Percentiles rank a stretch among this genome's conserved stretches.
These are phyloP conservation scores for Rutilus rutilus DNA, from an alignment of 2,113 vertebrate genomes.

Conservation along the genomic window DNA sequence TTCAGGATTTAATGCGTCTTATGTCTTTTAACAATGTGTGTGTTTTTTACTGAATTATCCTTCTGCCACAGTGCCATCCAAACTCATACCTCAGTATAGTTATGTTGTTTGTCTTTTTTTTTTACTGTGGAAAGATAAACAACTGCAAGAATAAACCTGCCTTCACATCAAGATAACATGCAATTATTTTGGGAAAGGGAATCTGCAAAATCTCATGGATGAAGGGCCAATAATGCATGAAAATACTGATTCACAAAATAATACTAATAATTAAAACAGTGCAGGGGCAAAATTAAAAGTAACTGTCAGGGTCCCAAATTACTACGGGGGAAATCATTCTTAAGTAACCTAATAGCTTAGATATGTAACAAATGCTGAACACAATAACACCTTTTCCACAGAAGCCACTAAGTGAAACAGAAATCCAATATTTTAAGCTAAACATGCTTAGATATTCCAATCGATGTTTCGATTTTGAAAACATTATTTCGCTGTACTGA, in stretches of 20 bases:
- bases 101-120: neutral
- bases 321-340: neutral
- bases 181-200: neutral
- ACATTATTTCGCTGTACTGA: neutral
- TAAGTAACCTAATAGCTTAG: neutral
- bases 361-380: neutral
- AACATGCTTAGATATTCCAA: neutral
- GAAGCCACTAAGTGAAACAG: conserved; percentile 1
- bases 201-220: neutral
- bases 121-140: conserved; percentile 16
- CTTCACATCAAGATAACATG: neutral
- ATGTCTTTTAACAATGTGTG: neutral
- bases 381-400: neutral
- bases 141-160: conserved; percentile 18
- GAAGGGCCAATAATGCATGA: neutral
- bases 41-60: neutral
- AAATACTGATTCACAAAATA: neutral
- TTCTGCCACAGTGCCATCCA: conserved; percentile 8
- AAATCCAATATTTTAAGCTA: neutral
- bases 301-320: neutral
- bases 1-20: neutral
- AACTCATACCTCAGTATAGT: neutral
- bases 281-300: neutral
- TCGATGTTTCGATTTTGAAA: no score
- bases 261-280: neutral